These are phyloP conservation scores for Himalopsyche tibetana DNA, from an alignment of 2,888 invertebrate genomes.

Conservation along the genomic window DNA sequence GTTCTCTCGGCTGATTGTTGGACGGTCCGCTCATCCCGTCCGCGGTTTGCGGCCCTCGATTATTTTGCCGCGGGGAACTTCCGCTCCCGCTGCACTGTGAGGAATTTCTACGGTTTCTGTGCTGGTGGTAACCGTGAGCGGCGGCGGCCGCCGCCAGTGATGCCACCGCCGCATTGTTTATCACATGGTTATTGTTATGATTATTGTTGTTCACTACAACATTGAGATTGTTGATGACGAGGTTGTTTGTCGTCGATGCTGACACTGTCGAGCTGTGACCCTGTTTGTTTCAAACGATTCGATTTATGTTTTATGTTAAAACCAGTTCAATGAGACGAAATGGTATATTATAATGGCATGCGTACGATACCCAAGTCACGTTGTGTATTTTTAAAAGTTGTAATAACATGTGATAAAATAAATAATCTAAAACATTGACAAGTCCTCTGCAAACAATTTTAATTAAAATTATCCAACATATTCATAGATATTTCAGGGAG, in stretches of 20 bases:
- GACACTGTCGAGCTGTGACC: slow-evolving; percentile 75
- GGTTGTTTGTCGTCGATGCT: slow-evolving; percentile 76
- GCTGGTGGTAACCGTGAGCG: slow-evolving; percentile 75
- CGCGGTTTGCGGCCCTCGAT: slow-evolving; percentile 11
- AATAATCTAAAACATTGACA: too few species aligned
- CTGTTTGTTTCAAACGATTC: slow-evolving; percentile 68
- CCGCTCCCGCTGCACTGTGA: slow-evolving; percentile 68
- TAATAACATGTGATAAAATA: too few species aligned
- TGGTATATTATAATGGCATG: too few species aligned
- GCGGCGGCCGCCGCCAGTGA: slow-evolving; percentile 76
- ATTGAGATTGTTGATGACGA: slow-evolving; percentile 76
- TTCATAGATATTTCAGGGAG: neutral
- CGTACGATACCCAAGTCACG: too few species aligned
- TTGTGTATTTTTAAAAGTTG: too few species aligned
- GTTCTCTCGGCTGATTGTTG: slow-evolving; percentile 46
- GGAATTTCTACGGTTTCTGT: slow-evolving; percentile 74
- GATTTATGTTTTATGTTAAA: neutral
- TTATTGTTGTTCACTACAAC: slow-evolving; percentile 78
- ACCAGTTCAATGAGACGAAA: too few species aligned
- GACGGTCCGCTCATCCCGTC: slow-evolving; percentile 38
- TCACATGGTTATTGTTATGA: slow-evolving; percentile 76
- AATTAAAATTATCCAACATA: neutral
- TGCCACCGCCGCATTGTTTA: slow-evolving; percentile 76
- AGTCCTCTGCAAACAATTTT: too few species aligned
- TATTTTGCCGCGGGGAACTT: slow-evolving; percentile 18